Base-by-base conservation (phyloP, 2,797 vertebrate genomes). In the Trachops cirrhosus region DNA sequence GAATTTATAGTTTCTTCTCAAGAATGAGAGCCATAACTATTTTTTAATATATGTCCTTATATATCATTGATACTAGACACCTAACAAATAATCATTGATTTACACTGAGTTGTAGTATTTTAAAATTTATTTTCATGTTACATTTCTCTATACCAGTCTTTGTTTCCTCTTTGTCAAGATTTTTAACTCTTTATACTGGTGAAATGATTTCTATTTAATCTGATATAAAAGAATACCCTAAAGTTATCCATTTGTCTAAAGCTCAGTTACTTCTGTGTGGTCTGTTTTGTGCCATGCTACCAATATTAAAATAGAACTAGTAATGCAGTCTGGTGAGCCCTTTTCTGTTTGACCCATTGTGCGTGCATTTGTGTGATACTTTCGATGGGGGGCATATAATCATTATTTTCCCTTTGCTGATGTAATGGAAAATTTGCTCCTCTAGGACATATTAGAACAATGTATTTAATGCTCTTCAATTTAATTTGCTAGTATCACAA, bases 381-480 rank as follows among this genome's bases (percentile, higher is more conserved):
- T 89, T 44, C 19, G 57, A 4, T 44, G 54, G 48, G 34, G 52
- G 89, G 85, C 70, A 8, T 83, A 73, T 93, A 97, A 92, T 92
- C 94, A 94, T 86, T 97, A 96, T 98, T 98, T 98, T 96, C 93
- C 85, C 97, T 98, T 96, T 98, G 97, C 98, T 98, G 97, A 97
- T 97, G 48, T 97, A 98, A 97, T 98, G 97, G 93, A 97, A 94
- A 98, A 97, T 97, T 97, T 97, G 93, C 95, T 98, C 97, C 97
- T 98, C 93, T 97, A 98, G 98, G 98, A 98, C 94, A 98, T 96
- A 97, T 96, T 97, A 97, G 97, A 98, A 98, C 97, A 98, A 97
- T 98, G 97, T 98, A 97, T 98, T 98, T 98, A 98, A 98, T 98
- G 97, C 96, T 98, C 96, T 98, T 98, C 97, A 98, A 97, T 98